Evolutionary conservation across 2,888 invertebrate species (phyloP), one percentile per base, ranked within the genome.

Genomic region (Chymomyza fuscimana): DNA sequence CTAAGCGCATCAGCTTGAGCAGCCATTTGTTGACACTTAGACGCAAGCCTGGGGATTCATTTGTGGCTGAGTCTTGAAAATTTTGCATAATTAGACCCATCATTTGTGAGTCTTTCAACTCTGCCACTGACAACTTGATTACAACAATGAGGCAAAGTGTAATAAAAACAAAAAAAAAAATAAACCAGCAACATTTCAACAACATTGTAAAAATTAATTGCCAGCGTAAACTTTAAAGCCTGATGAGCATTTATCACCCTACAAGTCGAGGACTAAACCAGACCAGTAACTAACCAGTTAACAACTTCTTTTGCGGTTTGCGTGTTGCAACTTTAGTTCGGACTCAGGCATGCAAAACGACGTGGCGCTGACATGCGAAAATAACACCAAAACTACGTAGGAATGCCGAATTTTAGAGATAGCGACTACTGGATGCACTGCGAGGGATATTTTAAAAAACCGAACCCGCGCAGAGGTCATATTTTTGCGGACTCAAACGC

Each of bases 151-250:
- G 58, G 60, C 60, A 60, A 32, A 60, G 12, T 12, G 40, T 46
- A 10, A 46, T 12, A 46, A 46, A 10, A 40, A 40, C 4, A 10
- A 32, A 60, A 40, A 40, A 10, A 40, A 46, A 46, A 46, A 46
- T 2, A 46, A 12, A 46, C 40, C 12, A 12, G 40, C 40, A 4
- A 46, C 82, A 86, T 83, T 84, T 83, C 83, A 81, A 87, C 84
- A 85, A 85, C 86, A 87, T 86, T 85, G 85, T 87, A 87, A 86
- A 87, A 86, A 88, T 86, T 84, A 85, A 86, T 86, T 87, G 87
- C 82, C 79, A 81, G 76, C 73, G 79, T 75, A 69, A 82, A 76
- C 84, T 83, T 83, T 46, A 81, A 85, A 87, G 87, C 81, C 76
- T 87, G 87, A 84, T 85, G 83, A 85, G 86, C 83, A 84, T 84